Evolutionary conservation across 1,140 invertebrate genomes (phyloP).

Genomic region (Acromyrmex echinatior): DNA sequence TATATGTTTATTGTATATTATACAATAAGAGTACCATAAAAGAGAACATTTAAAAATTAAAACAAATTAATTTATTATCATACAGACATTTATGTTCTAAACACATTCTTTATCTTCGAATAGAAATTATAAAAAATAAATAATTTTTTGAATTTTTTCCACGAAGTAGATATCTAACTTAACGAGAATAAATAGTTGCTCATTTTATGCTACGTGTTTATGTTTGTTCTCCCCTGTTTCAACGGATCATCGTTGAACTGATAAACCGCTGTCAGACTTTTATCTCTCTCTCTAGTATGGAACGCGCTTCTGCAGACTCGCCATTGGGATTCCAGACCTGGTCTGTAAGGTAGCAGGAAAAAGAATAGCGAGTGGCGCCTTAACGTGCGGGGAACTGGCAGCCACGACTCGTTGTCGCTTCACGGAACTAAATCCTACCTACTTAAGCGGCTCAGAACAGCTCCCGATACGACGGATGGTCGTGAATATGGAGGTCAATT

Average conservation of each 20-base stretch:
- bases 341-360: slow-evolving; percentile 34
- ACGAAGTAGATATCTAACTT: not conserved
- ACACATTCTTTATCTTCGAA: not conserved
- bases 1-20: not conserved
- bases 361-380: slow-evolving; percentile 72
- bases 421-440: slow-evolving; percentile 75
- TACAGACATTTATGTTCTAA: not conserved
- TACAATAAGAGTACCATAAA: not conserved
- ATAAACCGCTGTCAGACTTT: slow-evolving; percentile 16
- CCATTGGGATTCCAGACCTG: slow-evolving; percentile 21
- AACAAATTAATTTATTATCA: not conserved
- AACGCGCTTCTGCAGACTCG: slow-evolving; percentile 14
- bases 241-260: not conserved
- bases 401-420: slow-evolving; percentile 50
- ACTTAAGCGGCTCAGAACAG: slow-evolving; percentile 77
- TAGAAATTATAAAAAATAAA: not conserved
- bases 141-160: not conserved
- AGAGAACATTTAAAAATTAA: not conserved
- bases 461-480: slow-evolving; percentile 73
- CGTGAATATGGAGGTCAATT: slow-evolving; percentile 81
- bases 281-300: slow-evolving; percentile 15
- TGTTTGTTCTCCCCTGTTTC: not conserved
- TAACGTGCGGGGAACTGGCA: slow-evolving; percentile 26
- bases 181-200: not conserved
- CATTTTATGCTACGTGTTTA: not conserved